These are phyloP conservation scores for Drosophila azteca DNA, from an alignment of 1,140 invertebrate genomes.

Conservation along the genomic window DNA sequence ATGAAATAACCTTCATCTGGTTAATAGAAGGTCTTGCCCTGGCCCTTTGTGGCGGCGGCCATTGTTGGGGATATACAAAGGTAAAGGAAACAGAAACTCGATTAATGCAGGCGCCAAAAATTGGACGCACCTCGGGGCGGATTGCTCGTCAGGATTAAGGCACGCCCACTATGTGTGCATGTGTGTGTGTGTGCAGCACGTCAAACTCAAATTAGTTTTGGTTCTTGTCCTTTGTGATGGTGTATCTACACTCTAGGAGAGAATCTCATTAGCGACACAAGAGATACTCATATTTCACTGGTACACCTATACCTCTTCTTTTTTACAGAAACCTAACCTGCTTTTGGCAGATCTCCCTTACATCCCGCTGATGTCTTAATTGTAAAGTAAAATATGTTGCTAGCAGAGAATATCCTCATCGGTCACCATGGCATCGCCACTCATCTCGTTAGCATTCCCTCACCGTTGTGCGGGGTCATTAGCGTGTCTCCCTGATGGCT, in stretches of 20 bases:
- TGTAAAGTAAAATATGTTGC: no score
- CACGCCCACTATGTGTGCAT: conserved; percentile 20
- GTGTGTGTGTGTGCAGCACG: conserved; percentile 37
- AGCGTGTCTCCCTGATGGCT: conserved; percentile 42
- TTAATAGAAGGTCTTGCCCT: conserved; percentile 53
- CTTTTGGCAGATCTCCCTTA: no score
- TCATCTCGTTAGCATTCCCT: conserved; percentile 41
- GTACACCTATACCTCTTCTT: no score
- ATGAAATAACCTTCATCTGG: conserved; percentile 74
- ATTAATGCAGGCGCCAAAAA: conserved; percentile 51
- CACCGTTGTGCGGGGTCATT: conserved; percentile 31
- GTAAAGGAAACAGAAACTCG: conserved; percentile 48
- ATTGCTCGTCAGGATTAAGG: conserved; percentile 25
- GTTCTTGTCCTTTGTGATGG: not conserved
- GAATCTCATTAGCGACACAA: conserved; percentile 1
- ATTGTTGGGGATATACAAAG: conserved; percentile 40
- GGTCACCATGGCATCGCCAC: not conserved
- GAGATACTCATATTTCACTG: no score
- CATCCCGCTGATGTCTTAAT: no score
- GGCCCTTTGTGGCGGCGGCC: conserved; percentile 50
- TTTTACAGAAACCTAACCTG: no score
- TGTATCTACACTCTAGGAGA: not conserved
- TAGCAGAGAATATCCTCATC: no score
- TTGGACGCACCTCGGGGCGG: conserved; percentile 38
- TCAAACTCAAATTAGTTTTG: conserved; percentile 51